A percentile compares a stretch with the other conserved stretches of the same genome.
Conservation (phyloP, 1,140 invertebrate genomes). For the Metaphire vulgaris region DNA sequence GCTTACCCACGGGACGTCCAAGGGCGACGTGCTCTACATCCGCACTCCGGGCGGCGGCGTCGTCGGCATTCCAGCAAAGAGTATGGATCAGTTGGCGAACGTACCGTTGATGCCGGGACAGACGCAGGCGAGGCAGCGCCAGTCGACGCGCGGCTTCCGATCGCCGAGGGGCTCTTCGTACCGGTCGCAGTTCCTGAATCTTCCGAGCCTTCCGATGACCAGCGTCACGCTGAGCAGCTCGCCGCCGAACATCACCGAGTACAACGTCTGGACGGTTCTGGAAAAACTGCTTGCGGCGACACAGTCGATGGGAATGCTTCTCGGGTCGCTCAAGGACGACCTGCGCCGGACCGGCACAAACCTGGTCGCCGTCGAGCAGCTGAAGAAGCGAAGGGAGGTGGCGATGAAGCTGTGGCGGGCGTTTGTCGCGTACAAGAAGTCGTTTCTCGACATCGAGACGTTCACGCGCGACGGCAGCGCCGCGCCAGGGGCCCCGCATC, state of each 20-base stretch:
- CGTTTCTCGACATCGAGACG: constrained; percentile 23
- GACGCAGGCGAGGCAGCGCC: not conserved
- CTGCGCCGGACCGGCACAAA: constrained; percentile 5
- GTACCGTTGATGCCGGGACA: not conserved
- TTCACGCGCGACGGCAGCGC: not conserved
- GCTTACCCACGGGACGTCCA: not conserved
- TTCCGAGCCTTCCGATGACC: constrained; percentile 1
- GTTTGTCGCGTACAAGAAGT: constrained; percentile 29
- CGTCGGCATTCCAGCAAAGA: not conserved
- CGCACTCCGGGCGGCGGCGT: not conserved
- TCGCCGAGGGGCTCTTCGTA: not conserved
- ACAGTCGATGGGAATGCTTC: constrained; percentile 28
- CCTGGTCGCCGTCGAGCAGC: not conserved
- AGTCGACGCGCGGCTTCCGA: too few relatives aligned
- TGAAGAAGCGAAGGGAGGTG: constrained; percentile 12
- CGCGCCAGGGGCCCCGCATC: not conserved
- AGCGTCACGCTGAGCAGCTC: constrained; percentile 5
- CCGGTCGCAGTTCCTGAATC: not conserved
- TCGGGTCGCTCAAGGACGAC: constrained; percentile 26
- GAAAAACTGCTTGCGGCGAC: constrained; percentile 22
- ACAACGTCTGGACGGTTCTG: constrained; percentile 22
- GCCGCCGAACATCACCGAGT: constrained; percentile 19
- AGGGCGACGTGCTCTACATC: not conserved
- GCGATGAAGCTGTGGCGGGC: constrained; percentile 24
- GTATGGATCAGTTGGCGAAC: not conserved